Evolutionary conservation across 2,797 vertebrate species (phyloP), one percentile per base, ranked within the genome.

Genomic region (Adelosebastes latens): DNA sequence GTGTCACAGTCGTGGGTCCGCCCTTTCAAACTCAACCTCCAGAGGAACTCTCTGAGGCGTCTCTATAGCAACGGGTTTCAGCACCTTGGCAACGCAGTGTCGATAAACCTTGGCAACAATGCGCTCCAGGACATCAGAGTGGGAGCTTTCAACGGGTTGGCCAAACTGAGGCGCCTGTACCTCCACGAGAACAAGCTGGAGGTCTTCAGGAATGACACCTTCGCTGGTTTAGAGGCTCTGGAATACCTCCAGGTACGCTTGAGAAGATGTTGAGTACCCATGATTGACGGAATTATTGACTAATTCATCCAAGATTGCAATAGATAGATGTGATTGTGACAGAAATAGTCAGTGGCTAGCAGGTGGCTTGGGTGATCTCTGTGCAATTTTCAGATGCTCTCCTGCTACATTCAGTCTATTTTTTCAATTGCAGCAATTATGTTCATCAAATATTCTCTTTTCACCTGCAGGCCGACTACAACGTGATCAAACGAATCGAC

Each of bases 151-250:
- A 93, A 99, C 71, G 98, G 98, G 77, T 93, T 99, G 94, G 97
- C 98, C 94, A 96, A 97, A 85, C 96, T 99, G 85, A 97, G 97
- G 88, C 96, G 98, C 66, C 94, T 99, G 90, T 99, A 99, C 89
- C 97, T 99, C 84, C 99, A 99, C 70, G 99, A 99, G 94, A 99
- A 99, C 96, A 99, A 99, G 95, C 97, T 99, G 94, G 98, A 99
- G 90, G 97, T 97, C 64, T 99, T 99, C 91, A 97, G 97, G 79
- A 99, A 99, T 75, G 97, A 99, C 94, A 99, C 99, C 85, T 99
- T 99, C 80, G 93, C 98, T 34, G 99, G 99, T 60, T 94, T 99
- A 88, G 99, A 99, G 90, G 97, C 98, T 82, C 95, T 99, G 96
- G 98, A 99, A 94, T 99, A 99, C 90, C 97, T 99, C 89, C 99